Evolutionary conservation across 2,113 vertebrate genomes (phyloP).

Genomic region (Martes martes): DNA sequence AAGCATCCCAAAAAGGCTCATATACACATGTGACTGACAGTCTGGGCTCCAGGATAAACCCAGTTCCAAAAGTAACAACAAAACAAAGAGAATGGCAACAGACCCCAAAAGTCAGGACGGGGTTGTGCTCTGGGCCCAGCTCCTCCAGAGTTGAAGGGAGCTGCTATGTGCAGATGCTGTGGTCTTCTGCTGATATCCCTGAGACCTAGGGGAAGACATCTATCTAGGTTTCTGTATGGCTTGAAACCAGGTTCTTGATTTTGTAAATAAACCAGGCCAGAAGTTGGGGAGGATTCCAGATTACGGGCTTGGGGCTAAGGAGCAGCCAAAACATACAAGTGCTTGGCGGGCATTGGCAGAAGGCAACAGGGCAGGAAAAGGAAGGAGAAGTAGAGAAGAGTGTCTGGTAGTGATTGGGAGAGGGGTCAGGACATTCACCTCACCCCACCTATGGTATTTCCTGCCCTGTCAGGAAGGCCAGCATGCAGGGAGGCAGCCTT

Average conservation of each 20-base stretch:
- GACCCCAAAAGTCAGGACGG: not conserved
- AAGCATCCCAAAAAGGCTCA: not conserved
- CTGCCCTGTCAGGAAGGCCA: not conserved
- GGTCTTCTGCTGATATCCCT: not conserved
- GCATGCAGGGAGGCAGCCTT: rapidly evolving
- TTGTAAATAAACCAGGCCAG: not conserved
- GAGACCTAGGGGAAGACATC: not conserved
- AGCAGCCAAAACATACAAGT: not conserved
- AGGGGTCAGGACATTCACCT: not conserved
- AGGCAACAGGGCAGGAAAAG: rapidly evolving
- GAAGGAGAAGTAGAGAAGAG: not conserved
- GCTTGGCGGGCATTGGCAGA: not conserved
- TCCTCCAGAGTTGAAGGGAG: not conserved
- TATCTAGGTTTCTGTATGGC: not conserved
- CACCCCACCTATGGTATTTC: not conserved
- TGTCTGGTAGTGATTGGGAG: not conserved
- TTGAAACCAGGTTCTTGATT: not conserved
- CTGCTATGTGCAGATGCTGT: rapidly evolving
- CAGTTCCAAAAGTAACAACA: not conserved
- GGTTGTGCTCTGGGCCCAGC: not conserved
- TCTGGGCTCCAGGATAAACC: not conserved
- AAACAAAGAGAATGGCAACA: not conserved
- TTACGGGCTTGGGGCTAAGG: not conserved
- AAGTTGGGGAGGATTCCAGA: not conserved
- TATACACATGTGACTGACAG: not conserved